Conservation (phyloP, 64 coral and sea anemone species). For the Cladopsammia gracilis region DNA sequence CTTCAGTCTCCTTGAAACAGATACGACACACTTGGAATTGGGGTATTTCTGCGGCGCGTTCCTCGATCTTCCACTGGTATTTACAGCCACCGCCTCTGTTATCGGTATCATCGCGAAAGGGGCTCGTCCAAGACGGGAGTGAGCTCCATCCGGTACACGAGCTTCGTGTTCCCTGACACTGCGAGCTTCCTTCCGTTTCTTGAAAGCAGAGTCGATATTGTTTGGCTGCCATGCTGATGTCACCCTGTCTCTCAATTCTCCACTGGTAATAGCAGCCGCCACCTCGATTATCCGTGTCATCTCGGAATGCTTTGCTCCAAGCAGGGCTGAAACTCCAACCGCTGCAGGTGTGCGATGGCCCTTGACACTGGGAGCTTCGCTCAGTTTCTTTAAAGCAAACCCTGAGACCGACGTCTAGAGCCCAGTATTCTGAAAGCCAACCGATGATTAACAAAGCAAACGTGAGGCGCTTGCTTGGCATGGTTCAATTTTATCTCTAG, state of each 20-base stretch:
- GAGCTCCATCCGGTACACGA: slow-evolving; percentile 63
- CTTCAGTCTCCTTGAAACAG: slow-evolving; percentile 75
- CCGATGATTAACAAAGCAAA: background rate
- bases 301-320: slow-evolving; percentile 63
- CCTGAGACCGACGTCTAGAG: slow-evolving; percentile 8
- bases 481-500: too few relatives aligned
- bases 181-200: slow-evolving; percentile 68
- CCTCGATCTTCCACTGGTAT: slow-evolving; percentile 59
- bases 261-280: slow-evolving; percentile 58
- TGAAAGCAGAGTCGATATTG: slow-evolving; percentile 61
- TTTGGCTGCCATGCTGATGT: background rate
- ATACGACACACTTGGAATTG: slow-evolving; percentile 19
- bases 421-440: background rate
- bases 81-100: slow-evolving; percentile 45
- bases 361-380: slow-evolving; percentile 47
- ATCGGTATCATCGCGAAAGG: slow-evolving; percentile 72
- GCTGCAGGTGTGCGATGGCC: slow-evolving; percentile 40
- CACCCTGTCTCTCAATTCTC: slow-evolving; percentile 16
- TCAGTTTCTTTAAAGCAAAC: slow-evolving; percentile 57
- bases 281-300: slow-evolving; percentile 65
- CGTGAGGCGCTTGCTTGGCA: too few relatives aligned
- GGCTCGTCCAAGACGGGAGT: slow-evolving; percentile 28
- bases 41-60: background rate
- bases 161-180: slow-evolving; percentile 52
- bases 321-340: slow-evolving; percentile 46